Base-by-base conservation (phyloP, 1,140 invertebrate genomes). In the Holotrichia oblita region DNA sequence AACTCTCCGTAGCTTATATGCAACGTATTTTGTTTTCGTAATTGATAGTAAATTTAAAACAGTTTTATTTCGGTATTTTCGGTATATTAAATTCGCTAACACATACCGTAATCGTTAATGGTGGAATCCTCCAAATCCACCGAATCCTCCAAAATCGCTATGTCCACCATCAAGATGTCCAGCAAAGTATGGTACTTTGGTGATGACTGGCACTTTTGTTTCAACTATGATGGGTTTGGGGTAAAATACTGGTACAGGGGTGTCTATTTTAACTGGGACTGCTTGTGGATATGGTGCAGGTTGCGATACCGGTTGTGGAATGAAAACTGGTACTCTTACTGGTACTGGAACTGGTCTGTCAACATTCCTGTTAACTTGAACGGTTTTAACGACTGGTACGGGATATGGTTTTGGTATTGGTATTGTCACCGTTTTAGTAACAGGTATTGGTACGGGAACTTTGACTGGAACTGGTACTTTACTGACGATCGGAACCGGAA, bases 111-210 rank as follows among this genome's bases (percentile, higher is more conserved):
- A 55, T 17, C 17, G 3, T 17, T 55, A 69, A 69, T 69, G 22
- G 22, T 69, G 61, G 61, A 69, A 69, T 9, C 61, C 61, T 34
- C 61, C 61, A 14, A 69, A 69, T 69, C 61, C 61, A 69, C 61
- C 61, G 22, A 69, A 69, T 69, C 61, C 61, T 74, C 73, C 73
- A 74, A 74, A 74, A 76, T 55, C 75, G 44, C 40, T 27, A 74
- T 22, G 20, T 22, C 27, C 42, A 55, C 44, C 41, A 40, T 42
- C 75, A 10, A 34, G 22, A 48, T 4, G 22, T 22, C 75, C 75
- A 27, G 41, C 41, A 48, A 76, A 76, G 40, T 42, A 41, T 6
- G 75, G 75, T 48, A 76, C 75, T 55, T 76, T 76, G 0, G 75
- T 76, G 20, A 76, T 76, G 14, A 76, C 40, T 6, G 75, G 75